These are phyloP conservation scores for Lasioglossum zephyrum DNA, from an alignment of 2,888 invertebrate genomes.

Conservation along the genomic window DNA sequence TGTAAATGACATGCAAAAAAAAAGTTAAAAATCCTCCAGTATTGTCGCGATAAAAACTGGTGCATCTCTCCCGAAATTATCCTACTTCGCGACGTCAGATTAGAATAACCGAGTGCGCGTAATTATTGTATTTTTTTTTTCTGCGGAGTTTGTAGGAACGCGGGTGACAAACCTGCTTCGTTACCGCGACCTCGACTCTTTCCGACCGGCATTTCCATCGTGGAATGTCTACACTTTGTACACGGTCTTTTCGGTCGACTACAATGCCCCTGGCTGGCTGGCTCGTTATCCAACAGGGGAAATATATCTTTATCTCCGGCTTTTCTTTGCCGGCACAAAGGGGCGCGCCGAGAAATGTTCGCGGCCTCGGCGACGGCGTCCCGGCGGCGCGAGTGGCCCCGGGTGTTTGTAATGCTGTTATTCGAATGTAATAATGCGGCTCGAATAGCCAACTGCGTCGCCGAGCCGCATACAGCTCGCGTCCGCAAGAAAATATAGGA, in stretches of 20 bases:
- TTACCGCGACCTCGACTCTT: background rate
- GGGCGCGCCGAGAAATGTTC: conserved; percentile 28
- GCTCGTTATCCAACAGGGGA: conserved; percentile 51
- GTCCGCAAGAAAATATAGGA: background rate
- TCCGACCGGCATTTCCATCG: conserved; percentile 21
- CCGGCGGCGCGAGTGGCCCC: conserved; percentile 6
- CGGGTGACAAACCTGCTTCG: conserved; percentile 5
- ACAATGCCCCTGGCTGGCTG: conserved; percentile 53
- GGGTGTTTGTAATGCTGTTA: conserved; percentile 43
- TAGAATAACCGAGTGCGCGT: background rate
- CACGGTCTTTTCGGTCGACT: conserved; percentile 40
- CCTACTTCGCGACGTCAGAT: background rate
- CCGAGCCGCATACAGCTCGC: background rate
- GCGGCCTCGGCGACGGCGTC: background rate
- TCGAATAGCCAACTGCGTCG: background rate
- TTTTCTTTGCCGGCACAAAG: conserved; percentile 52
- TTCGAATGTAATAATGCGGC: conserved; percentile 23
- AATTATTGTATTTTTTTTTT: background rate
- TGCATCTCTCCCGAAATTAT: too few relatives aligned
- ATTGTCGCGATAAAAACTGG: too few relatives aligned
- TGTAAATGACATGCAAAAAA: too few relatives aligned
- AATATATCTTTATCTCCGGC: conserved; percentile 58
- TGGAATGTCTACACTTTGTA: conserved; percentile 45
- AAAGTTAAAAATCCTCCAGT: too few relatives aligned
- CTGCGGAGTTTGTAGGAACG: background rate